Evolutionary conservation across 1,140 invertebrate species (phyloP).

Genomic region (Drosophila sproati): DNA sequence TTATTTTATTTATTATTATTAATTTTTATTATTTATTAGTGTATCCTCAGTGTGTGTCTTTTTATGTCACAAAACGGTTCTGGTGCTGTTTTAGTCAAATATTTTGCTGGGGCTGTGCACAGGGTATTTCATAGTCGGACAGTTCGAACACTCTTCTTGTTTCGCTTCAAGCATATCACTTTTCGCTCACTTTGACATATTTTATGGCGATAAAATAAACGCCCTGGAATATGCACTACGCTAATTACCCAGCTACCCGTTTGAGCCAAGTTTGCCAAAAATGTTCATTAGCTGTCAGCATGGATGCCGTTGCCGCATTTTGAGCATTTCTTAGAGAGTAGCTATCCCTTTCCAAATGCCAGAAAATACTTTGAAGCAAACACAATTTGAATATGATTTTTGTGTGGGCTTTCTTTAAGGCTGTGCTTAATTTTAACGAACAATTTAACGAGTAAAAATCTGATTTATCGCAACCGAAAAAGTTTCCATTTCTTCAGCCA

Average conservation of each 20-base stretch:
- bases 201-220: too few species aligned
- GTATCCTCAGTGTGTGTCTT: too few species aligned
- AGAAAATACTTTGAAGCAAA: conserved; percentile 57
- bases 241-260: conserved; percentile 45
- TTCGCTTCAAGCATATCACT: too few species aligned
- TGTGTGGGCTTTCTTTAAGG: conserved; percentile 11
- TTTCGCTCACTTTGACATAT: too few species aligned
- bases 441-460: conserved; percentile 76
- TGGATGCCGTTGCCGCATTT: conserved; percentile 10
- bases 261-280: conserved; percentile 26
- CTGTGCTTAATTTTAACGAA: conserved; percentile 68
- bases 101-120: too few species aligned
- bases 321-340: conserved; percentile 6
- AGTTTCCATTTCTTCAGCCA: conserved; percentile 34
- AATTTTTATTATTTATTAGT: too few species aligned
- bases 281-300: conserved; percentile 68
- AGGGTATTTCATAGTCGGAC: too few species aligned
- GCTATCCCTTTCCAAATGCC: neutral
- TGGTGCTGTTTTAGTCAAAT: too few species aligned
- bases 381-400: conserved; percentile 46
- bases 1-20: too few species aligned
- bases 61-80: too few species aligned
- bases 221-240: conserved; percentile 11
- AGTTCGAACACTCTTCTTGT: too few species aligned
- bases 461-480: conserved; percentile 70